phyloP scores from a whole-genome alignment of 2,113 vertebrate species.

The Macaca mulatta region DNA sequence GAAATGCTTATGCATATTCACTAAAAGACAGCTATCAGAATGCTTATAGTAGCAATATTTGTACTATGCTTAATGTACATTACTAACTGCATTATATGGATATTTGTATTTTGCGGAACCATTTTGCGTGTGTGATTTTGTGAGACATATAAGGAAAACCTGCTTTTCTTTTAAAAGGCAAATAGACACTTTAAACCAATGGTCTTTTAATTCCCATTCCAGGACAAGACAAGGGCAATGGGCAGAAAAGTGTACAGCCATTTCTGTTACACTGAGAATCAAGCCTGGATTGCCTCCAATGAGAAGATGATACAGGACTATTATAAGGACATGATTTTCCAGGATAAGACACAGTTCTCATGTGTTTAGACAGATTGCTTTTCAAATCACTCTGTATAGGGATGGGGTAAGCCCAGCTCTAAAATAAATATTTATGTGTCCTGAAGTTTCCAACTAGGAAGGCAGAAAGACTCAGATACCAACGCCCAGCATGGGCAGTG shows the following conservation, averaged over 20 bases:
- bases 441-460: slow-evolving; percentile 30
- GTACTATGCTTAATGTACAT: background rate
- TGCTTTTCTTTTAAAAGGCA: background rate
- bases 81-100: background rate
- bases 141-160: background rate
- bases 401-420: background rate
- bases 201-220: background rate
- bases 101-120: background rate
- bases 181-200: background rate
- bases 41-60: background rate
- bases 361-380: background rate
- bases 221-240: background rate
- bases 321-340: background rate
- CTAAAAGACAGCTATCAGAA: background rate
- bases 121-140: background rate
- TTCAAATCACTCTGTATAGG: background rate
- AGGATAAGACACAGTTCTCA: background rate
- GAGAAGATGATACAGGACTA: background rate
- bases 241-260: background rate
- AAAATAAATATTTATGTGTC: slow-evolving; percentile 16
- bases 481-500: background rate
- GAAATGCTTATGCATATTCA: background rate
- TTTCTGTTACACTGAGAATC: background rate
- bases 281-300: background rate
- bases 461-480: background rate